Percentiles rank a stretch among this genome's conserved stretches.
These are phyloP conservation scores for Sepioteuthis lessoniana DNA, from an alignment of 2,888 invertebrate species.

Conservation along the genomic window DNA sequence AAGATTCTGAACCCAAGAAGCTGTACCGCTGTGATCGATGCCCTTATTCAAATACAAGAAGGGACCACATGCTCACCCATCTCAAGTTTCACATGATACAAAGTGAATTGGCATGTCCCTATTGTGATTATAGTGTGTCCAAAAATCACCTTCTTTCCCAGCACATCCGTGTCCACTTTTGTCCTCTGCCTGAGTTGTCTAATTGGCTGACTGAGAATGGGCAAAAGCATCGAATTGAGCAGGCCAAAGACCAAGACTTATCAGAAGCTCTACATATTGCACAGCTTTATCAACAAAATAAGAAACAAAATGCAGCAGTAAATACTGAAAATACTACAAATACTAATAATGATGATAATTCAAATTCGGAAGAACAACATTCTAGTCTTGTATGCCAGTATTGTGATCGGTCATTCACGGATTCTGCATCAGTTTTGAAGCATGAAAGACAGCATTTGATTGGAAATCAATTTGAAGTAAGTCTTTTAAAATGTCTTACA, in stretches of 20 bases:
- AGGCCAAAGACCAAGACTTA: constrained; percentile 63
- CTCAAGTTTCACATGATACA: constrained; percentile 83
- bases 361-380: not conserved
- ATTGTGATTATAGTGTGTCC: constrained; percentile 87
- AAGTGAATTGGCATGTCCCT: constrained; percentile 83
- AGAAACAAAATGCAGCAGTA: not conserved
- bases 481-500: constrained; percentile 41
- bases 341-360: not conserved
- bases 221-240: constrained; percentile 63
- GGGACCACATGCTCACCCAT: constrained; percentile 85
- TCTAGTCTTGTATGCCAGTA: constrained; percentile 69
- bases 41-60: constrained; percentile 85
- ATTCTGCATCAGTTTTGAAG: constrained; percentile 64
- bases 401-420: constrained; percentile 69
- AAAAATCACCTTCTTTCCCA: constrained; percentile 85
- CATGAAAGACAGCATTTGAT: constrained; percentile 73
- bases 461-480: constrained; percentile 70
- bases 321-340: not conserved
- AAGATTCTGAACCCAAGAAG: constrained; percentile 78
- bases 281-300: constrained; percentile 50
- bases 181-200: constrained; percentile 69
- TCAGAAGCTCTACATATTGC: constrained; percentile 64
- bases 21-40: constrained; percentile 84
- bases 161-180: constrained; percentile 86
- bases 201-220: constrained; percentile 70